Base-by-base conservation (phyloP, 2,888 invertebrate genomes). In the Meteorus colon region DNA sequence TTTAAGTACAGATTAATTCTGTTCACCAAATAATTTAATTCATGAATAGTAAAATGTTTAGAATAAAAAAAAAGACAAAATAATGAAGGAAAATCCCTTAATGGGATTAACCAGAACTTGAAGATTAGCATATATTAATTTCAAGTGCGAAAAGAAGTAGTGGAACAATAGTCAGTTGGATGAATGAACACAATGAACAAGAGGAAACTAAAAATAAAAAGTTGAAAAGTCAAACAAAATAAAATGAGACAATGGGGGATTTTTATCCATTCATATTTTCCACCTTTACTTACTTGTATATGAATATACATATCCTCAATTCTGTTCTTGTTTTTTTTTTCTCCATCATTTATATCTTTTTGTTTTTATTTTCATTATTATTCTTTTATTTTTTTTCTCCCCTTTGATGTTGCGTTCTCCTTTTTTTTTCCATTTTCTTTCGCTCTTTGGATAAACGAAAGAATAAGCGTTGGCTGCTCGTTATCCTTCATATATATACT, bases 401-500 rank as follows among this genome's bases (percentile, higher is more conserved):
- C 27, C 24, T 62, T 68, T 16, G 63, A 48, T 63, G 27, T 73
- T 45, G 45, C 12, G 59, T 41, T 45, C 62, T 71, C 59, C 19
- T 41, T 51, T 37, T 59, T 59, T 62, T 71, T 41, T 45, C 41
- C n/a, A 37, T 60, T 71, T 71, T 29, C 62, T 41, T 71, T 45
- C 29, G 41, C 41, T 27, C 68, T 60, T 74, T 31, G 31, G 68
- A 74, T 62, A 62, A 74, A 68, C 60, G 74, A 68, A 74, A 68
- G 60, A 74, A 74, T 68, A 60, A 60, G 16, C 62, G 68, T 74
- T 60, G 67, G 74, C 62, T 74, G 74, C 74, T 74, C 74, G 74
- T 74, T 74, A 74, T 74, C 45, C 62, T 60, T 19, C 31, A 29
- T 68, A 41, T 68, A 60, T 71, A 60, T 19, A 67, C 31, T 24